Percentiles rank a stretch among this genome's conserved stretches.
These are phyloP conservation scores for Agrotis exclamationis DNA, from an alignment of 2,888 invertebrate genomes.

Conservation along the genomic window DNA sequence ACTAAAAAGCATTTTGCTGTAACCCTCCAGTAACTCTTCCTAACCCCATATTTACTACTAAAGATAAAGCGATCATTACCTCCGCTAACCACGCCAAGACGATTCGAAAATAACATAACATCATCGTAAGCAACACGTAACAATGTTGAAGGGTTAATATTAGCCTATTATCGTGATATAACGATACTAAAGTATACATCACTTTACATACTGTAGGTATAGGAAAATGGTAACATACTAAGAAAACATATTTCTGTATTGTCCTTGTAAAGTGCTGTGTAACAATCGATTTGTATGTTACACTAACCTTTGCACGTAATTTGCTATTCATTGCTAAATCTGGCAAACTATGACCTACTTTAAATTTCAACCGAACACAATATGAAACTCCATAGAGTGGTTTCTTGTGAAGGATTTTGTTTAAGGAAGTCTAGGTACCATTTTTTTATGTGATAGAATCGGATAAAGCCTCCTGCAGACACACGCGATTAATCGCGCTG, in stretches of 20 bases:
- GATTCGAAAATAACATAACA: constrained; percentile 42
- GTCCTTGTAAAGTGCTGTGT: constrained; percentile 13
- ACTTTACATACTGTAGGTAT: no score
- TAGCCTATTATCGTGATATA: constrained; percentile 35
- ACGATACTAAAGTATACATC: constrained; percentile 20
- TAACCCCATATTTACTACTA: not conserved
- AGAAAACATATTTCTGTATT: not conserved
- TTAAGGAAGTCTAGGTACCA: no score
- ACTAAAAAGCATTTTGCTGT: no score
- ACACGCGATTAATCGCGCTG: no score
- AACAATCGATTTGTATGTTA: constrained; percentile 16
- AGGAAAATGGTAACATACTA: no score
- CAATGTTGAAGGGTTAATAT: constrained; percentile 42
- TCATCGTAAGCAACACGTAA: constrained; percentile 24
- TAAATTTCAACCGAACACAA: no score
- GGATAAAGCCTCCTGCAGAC: no score
- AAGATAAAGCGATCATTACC: constrained; percentile 45
- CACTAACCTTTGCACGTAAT: constrained; percentile 23
- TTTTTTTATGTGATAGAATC: no score
- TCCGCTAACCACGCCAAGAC: constrained; percentile 26
- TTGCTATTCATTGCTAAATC: constrained; percentile 11
- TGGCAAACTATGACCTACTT: not conserved
- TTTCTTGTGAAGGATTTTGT: no score
- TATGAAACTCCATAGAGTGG: no score
- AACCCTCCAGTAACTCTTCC: constrained; percentile 1